Conservation (phyloP, 2,888 invertebrate species). For the Caenorhabditis becei region DNA sequence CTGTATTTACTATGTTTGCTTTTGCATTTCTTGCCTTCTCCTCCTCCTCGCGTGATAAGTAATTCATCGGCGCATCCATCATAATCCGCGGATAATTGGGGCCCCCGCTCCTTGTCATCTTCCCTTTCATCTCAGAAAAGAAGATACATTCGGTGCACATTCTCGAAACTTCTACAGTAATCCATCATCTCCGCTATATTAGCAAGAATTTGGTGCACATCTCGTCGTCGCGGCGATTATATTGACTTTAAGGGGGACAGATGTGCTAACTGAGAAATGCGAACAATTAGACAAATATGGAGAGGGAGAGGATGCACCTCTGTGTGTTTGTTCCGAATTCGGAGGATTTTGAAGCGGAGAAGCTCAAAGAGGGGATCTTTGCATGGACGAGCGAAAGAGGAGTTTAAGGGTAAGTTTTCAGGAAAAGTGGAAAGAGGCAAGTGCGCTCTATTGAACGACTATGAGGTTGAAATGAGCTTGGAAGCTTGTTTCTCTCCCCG, state of each 20-base stretch:
- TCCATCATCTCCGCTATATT: slow-evolving; percentile 3
- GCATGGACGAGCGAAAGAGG: too few relatives aligned
- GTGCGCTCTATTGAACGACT: too few relatives aligned
- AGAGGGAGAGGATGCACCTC: too few relatives aligned
- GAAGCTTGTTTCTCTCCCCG: too few relatives aligned
- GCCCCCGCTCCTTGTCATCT: not conserved
- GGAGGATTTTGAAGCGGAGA: too few relatives aligned
- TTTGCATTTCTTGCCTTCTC: too few relatives aligned
- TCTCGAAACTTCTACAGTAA: not conserved
- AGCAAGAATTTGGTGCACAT: slow-evolving; percentile 30
- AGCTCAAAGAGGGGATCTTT: too few relatives aligned
- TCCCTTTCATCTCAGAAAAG: slow-evolving; percentile 20
- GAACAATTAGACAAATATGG: slow-evolving; percentile 55
- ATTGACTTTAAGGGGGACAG: slow-evolving; percentile 41
- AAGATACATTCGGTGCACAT: not conserved
- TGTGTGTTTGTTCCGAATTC: not conserved
- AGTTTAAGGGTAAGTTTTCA: not conserved
- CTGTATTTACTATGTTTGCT: too few relatives aligned
- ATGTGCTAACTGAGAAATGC: slow-evolving; percentile 43
- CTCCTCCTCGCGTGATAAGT: not conserved
- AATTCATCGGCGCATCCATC: slow-evolving; percentile 10
- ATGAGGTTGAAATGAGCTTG: too few relatives aligned
- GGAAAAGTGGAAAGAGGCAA: too few relatives aligned
- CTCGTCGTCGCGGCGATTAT: slow-evolving; percentile 1
- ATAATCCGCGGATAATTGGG: not conserved